Percentiles rank a stretch among this genome's conserved stretches.
These are phyloP conservation scores for Cichlasoma orientale DNA, from an alignment of 2,797 vertebrate genomes.

Conservation along the genomic window DNA sequence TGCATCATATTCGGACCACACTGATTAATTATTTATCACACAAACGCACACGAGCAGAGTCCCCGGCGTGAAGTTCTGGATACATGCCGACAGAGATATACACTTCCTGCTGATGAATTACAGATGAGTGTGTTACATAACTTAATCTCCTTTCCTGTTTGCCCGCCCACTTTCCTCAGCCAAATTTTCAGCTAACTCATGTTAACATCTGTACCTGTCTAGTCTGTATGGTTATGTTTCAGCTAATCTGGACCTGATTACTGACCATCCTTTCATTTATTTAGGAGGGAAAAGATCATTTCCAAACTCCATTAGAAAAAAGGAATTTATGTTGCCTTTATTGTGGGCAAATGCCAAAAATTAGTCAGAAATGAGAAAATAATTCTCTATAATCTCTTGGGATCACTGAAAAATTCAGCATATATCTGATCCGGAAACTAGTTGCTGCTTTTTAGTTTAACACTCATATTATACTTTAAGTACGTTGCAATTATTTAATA, in stretches of 20 bases:
- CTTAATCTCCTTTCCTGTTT: constrained; percentile 21
- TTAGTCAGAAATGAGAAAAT: fast-evolving
- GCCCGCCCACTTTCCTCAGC: constrained; percentile 9
- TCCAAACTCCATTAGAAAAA: neutral
- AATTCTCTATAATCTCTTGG: neutral
- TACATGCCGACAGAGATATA: constrained; percentile 21
- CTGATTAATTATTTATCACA: constrained; percentile 6
- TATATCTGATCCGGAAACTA: too few species aligned
- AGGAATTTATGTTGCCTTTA: neutral
- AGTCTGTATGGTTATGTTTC: constrained; percentile 7
- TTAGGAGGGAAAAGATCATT: neutral
- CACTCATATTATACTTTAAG: too few species aligned
- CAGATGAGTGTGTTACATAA: constrained; percentile 43
- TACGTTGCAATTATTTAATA: fast-evolving
- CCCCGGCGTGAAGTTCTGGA: constrained; percentile 18
- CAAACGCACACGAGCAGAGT: neutral
- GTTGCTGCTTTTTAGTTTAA: too few species aligned
- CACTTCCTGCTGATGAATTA: constrained; percentile 47
- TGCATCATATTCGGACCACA: neutral
- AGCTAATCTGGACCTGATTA: neutral
- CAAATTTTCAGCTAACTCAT: constrained; percentile 28
- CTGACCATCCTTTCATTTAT: neutral
- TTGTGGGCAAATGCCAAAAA: neutral
- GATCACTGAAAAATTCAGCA: too few species aligned
- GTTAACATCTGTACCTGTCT: constrained; percentile 2